Conservation (phyloP, 2,888 invertebrate genomes). For the Rhagium mordax region DNA sequence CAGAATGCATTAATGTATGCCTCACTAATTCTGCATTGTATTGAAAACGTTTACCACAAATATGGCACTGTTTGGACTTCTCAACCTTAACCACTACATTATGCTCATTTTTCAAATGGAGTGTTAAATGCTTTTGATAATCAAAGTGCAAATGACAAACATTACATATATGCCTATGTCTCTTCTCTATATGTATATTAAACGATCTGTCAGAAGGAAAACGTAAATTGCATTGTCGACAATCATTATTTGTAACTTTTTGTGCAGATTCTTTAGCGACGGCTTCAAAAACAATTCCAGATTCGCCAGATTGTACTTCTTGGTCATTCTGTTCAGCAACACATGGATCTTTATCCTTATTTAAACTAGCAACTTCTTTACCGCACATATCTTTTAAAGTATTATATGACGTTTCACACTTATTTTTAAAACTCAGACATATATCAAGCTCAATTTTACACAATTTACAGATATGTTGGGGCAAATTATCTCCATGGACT, state of each 20-base stretch:
- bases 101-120: slow-evolving; percentile 20
- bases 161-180: slow-evolving; percentile 31
- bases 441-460: slow-evolving; percentile 50
- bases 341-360: background rate
- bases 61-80: slow-evolving; percentile 50
- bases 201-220: slow-evolving; percentile 33
- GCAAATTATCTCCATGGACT: slow-evolving; percentile 48
- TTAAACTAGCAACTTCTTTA: background rate
- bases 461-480: slow-evolving; percentile 51
- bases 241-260: background rate
- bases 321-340: slow-evolving; percentile 15
- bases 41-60: slow-evolving; percentile 52
- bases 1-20: slow-evolving; percentile 50
- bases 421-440: slow-evolving; percentile 51
- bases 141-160: slow-evolving; percentile 41
- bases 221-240: slow-evolving; percentile 19
- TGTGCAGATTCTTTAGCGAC: background rate
- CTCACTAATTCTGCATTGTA: slow-evolving; percentile 45
- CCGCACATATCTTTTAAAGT: slow-evolving; percentile 14
- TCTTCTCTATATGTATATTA: slow-evolving; percentile 34
- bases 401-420: slow-evolving; percentile 50
- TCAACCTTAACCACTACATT: background rate
- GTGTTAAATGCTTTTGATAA: background rate
- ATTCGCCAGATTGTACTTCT: slow-evolving; percentile 11
- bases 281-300: slow-evolving; percentile 1